Conservation (phyloP, 64 coral and sea anemone genomes). For the Exaiptasia diaphana region DNA sequence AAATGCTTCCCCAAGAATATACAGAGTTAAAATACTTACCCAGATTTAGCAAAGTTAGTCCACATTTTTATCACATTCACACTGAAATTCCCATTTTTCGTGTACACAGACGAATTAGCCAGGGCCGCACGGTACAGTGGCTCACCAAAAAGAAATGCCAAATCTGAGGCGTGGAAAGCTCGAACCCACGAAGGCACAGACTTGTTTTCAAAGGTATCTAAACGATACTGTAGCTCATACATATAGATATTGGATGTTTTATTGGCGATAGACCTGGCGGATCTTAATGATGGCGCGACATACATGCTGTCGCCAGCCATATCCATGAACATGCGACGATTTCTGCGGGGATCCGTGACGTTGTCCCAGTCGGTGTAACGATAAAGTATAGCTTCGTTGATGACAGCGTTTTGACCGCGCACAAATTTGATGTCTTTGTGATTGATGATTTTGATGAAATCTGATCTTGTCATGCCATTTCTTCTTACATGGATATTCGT, state of each 20-base stretch:
- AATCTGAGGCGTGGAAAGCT: conserved; percentile 37
- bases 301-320: conserved; percentile 19
- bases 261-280: conserved; percentile 21
- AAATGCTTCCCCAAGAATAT: background rate
- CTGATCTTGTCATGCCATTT: too few species aligned
- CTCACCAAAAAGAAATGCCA: conserved; percentile 46
- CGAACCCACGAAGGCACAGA: conserved; percentile 47
- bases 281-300: background rate
- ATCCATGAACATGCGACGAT: conserved; percentile 38
- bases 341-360: conserved; percentile 19
- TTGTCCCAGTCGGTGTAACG: conserved; percentile 75
- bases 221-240: conserved; percentile 25
- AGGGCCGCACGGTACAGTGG: background rate
- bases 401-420: background rate
- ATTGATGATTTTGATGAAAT: too few species aligned
- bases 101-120: too few species aligned
- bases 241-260: conserved; percentile 20
- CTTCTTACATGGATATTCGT: too few species aligned
- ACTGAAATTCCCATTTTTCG: conserved; percentile 30
- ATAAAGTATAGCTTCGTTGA: conserved; percentile 35
- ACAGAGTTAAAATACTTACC: too few species aligned
- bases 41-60: conserved; percentile 56
- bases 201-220: background rate
- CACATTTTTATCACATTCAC: conserved; percentile 8
- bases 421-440: too few species aligned